Base-by-base conservation (phyloP, 2,888 invertebrate species). In the Ophion slaviceki region DNA sequence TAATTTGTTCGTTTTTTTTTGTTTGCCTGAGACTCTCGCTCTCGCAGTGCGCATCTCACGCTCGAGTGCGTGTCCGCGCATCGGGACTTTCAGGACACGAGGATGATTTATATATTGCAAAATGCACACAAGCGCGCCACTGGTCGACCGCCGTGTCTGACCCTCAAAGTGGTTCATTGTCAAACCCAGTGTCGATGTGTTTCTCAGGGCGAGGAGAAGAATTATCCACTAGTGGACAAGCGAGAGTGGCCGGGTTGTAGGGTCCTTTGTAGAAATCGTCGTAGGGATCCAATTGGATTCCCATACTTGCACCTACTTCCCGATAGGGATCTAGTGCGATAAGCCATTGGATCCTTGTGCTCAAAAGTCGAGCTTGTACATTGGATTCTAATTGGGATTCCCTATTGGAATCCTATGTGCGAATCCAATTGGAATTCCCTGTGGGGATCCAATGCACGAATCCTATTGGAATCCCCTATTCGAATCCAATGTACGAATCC, bases 31-130 rank as follows among this genome's bases (percentile, higher is more conserved):
- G 67, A 76, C 66, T 84, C 80, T 76, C 40, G 64, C 87, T 90
- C 89, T 86, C 89, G 61, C 68, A 47, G 77, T 89, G 90, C 89
- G 91, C 91, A 91, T 91, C 90, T 90, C 91, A 91, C 90, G 91
- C 89, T 90, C 88, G 88, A 90, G 90, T 88, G 91, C 87, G 66
- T 85, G 87, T 86, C 85, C 89, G 70, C 83, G 79, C 40, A 8
- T 68, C 74, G 78, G 61, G 68, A 82, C 79, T 86, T 70, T 40
- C 77, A 71, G 70, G 62, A 79, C 68, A 28, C 67, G 57, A 67
- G 77, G n/a, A 67, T 59, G 67, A 68, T 70, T 74, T 82, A 67
- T 40, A 64, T 24, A 57, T 57, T 45, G 57, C 24, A 53, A 72
- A 74, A 66, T 24, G 61, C 72, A n/a, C 45, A 20, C 74, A 59